Evolutionary conservation across 1,140 invertebrate species (phyloP).

Genomic region (Drosophila guanche): DNA sequence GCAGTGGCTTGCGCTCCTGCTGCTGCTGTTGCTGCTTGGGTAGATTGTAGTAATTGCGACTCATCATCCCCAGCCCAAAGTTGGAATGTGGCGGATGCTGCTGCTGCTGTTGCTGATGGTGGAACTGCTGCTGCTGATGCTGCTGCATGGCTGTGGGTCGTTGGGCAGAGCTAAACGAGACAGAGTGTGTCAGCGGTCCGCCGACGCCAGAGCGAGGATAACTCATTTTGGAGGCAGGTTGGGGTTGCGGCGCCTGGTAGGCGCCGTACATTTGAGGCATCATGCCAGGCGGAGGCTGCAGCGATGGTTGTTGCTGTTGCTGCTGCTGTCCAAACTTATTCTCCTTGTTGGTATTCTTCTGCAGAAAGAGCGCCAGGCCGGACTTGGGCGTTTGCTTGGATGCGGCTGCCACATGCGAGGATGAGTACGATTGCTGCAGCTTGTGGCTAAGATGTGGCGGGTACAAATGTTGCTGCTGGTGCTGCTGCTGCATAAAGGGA

Average conservation of each 20-base stretch:
- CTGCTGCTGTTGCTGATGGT: constrained; percentile 31
- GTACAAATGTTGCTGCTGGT: constrained; percentile 25
- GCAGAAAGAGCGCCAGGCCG: constrained; percentile 58
- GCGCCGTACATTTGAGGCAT: constrained; percentile 61
- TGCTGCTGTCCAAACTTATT: constrained; percentile 69
- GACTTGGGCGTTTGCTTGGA: constrained; percentile 57
- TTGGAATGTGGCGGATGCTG: constrained; percentile 45
- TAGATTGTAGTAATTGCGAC: constrained; percentile 69
- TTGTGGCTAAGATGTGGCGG: constrained; percentile 46
- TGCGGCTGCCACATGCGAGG: constrained; percentile 54
- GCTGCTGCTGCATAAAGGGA: constrained; percentile 74
- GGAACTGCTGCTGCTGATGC: constrained; percentile 38
- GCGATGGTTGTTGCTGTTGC: constrained; percentile 25
- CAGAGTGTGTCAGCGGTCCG: constrained; percentile 62
- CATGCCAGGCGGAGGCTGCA: constrained; percentile 41
- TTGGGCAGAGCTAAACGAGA: constrained; percentile 65
- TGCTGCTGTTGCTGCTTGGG: constrained; percentile 55
- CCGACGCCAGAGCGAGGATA: constrained; percentile 39
- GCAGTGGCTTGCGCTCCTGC: constrained; percentile 72
- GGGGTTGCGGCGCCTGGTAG: constrained; percentile 39
- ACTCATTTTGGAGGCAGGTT: constrained; percentile 25
- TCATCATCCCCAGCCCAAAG: constrained; percentile 69
- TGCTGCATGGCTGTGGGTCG: constrained; percentile 51
- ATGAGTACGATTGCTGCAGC: constrained; percentile 72
- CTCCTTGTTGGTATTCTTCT: constrained; percentile 75